A percentile compares a stretch with the other conserved stretches of the same genome.
Evolutionary conservation across 1,140 invertebrate species (phyloP).

Genomic region (Samia ricini): DNA sequence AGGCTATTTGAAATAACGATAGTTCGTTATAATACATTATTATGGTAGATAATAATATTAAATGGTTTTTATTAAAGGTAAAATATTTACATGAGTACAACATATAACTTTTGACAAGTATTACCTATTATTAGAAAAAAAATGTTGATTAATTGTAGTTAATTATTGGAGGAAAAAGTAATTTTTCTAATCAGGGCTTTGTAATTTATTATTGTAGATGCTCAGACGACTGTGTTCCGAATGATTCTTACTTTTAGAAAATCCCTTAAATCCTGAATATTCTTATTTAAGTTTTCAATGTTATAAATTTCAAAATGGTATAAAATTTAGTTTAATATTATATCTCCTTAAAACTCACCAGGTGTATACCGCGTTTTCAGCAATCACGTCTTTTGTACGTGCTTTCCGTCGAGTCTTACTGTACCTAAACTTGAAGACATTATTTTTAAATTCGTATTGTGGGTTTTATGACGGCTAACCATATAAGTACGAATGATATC

Average conservation of each 20-base stretch:
- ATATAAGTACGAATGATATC: background rate
- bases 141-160: too few species aligned
- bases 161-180: too few species aligned
- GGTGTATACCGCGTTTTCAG: background rate
- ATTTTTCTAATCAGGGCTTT: background rate
- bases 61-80: too few species aligned
- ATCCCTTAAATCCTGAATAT: too few species aligned
- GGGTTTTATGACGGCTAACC: background rate
- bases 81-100: too few species aligned
- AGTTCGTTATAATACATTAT: too few species aligned
- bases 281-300: background rate
- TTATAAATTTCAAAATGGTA: background rate
- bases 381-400: slow-evolving; percentile 1
- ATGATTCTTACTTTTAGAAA: too few species aligned
- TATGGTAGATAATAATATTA: too few species aligned
- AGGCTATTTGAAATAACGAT: too few species aligned
- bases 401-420: background rate
- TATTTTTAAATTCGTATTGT: background rate
- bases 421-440: background rate
- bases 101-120: too few species aligned
- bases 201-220: background rate
- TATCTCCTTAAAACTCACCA: background rate
- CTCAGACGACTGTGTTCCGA: too few species aligned
- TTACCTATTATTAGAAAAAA: too few species aligned
- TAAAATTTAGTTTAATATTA: background rate